These are phyloP conservation scores for Antigone vipio DNA, from an alignment of 2,113 vertebrate genomes.

Conservation along the genomic window DNA sequence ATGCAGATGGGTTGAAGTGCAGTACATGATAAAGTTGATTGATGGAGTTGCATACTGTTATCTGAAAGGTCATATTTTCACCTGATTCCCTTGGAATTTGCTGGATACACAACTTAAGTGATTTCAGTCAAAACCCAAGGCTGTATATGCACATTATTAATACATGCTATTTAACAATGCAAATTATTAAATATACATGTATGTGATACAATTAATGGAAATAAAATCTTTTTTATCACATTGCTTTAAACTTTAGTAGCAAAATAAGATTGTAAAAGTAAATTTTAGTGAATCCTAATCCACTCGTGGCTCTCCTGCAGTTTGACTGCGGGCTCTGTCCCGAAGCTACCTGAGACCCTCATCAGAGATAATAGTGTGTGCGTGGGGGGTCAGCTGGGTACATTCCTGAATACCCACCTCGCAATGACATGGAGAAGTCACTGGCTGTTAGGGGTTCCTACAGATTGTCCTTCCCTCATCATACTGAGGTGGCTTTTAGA, in stretches of 20 bases:
- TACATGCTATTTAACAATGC: not conserved
- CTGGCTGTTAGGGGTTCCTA: not conserved
- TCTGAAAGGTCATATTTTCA: constrained; percentile 67
- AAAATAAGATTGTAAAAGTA: not conserved
- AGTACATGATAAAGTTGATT: constrained; percentile 48
- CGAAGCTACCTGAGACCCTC: not conserved
- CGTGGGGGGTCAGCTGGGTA: not conserved
- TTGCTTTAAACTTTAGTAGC: not conserved
- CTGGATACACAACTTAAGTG: constrained; percentile 18
- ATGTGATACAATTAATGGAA: not conserved
- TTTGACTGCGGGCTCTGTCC: not conserved
- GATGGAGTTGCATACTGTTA: constrained; percentile 43
- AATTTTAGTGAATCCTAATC: not conserved
- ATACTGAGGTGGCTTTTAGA: not conserved
- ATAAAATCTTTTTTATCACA: not conserved
- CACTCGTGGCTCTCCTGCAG: not conserved
- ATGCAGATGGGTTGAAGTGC: constrained; percentile 15
- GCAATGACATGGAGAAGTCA: not conserved
- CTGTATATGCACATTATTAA: not conserved
- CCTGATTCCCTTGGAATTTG: constrained; percentile 58
- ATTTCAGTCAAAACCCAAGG: not conserved
- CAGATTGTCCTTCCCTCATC: not conserved
- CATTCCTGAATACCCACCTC: not conserved
- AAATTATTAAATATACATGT: not conserved
- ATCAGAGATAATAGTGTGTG: too few species aligned